Evolutionary conservation across 2,888 invertebrate genomes (phyloP), one percentile per base, ranked within the genome.

Genomic region (Halictus ligatus): DNA sequence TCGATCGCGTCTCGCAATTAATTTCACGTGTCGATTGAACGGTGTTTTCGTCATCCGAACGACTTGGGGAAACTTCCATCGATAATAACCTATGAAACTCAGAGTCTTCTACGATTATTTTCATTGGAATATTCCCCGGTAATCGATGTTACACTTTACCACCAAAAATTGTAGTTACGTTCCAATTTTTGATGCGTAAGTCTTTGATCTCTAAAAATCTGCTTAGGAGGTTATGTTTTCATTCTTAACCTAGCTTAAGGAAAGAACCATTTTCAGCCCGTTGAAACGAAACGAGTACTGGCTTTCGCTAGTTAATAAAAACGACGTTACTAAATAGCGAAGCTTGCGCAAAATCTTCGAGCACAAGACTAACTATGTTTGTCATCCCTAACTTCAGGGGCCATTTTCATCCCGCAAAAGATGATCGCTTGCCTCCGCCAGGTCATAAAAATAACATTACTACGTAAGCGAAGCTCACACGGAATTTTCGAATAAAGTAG

Each of bases 1-100:
- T 78, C 35, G 46, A 46, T 12, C 69, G 25, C 25, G 80, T 87
- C 87, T 81, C 81, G 89, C 76, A 91, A 90, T 90, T 78, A 43
- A 40, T 54, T 18, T 35, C 35, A 54, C 50, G 74, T 1, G 21
- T 74, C 35, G n/a, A 50, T 35, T 58, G n/a, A 58, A n/a, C 21
- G 58, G 58, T 12, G 58, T 58, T 58, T 58, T 58, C 58, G n/a
- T 58, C 58, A 58, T 12, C n/a, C 58, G 12, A 12, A 58, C 1
- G 4, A n/a, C 58, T n/a, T 10, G n/a, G 12, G 12, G n/a, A 58
- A n/a, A 58, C 58, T 58, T 58, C 4, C 64, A 4, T 29, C 64
- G 18, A 29, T 3, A 64, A 64, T 64, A 29, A 29, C 29, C 29
- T 18, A 18, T 29, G 15, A 29, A 64, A n/a, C n/a, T 46, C 46